A percentile compares a stretch with the other conserved stretches of the same genome.
phyloP scores from a whole-genome alignment of 2,888 invertebrate species.

The Troides helena region DNA sequence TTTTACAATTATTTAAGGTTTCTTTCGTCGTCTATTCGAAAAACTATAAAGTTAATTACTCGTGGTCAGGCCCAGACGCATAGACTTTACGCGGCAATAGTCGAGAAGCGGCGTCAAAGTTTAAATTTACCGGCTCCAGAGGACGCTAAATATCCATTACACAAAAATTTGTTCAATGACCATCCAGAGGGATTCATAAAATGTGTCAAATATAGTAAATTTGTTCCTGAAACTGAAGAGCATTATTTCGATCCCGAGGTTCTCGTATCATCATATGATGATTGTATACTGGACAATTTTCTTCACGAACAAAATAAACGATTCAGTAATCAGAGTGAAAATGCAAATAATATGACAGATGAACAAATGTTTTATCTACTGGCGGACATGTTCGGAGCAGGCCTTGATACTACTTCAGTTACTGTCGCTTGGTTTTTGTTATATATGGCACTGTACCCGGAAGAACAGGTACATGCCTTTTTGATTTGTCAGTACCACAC shows the following conservation, averaged over 20 bases:
- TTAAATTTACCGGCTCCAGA: slow-evolving; percentile 51
- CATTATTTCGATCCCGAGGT: slow-evolving; percentile 69
- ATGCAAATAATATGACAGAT: slow-evolving; percentile 78
- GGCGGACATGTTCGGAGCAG: slow-evolving; percentile 92
- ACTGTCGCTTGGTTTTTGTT: slow-evolving; percentile 91
- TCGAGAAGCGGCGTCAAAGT: slow-evolving; percentile 76
- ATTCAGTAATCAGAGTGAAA: slow-evolving; percentile 59
- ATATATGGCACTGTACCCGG: slow-evolving; percentile 85
- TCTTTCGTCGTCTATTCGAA: slow-evolving; percentile 81
- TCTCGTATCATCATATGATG: slow-evolving; percentile 63
- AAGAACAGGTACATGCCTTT: slow-evolving; percentile 78
- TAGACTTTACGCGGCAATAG: slow-evolving; percentile 84
- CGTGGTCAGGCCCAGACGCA: slow-evolving; percentile 88
- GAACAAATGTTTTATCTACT: slow-evolving; percentile 87
- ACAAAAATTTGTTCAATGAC: slow-evolving; percentile 55
- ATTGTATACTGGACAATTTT: slow-evolving; percentile 83
- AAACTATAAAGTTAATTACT: slow-evolving; percentile 82
- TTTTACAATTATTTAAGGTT: slow-evolving; percentile 68
- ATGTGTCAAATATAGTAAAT: slow-evolving; percentile 69
- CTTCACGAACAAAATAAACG: slow-evolving; percentile 81
- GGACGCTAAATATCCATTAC: slow-evolving; percentile 54
- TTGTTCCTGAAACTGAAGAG: slow-evolving; percentile 50
- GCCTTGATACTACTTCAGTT: slow-evolving; percentile 90
- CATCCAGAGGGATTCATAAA: slow-evolving; percentile 66
- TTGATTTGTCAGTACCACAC: slow-evolving; percentile 14